phyloP scores from a whole-genome alignment of 2,113 vertebrate genomes.

The Cathartes aura region DNA sequence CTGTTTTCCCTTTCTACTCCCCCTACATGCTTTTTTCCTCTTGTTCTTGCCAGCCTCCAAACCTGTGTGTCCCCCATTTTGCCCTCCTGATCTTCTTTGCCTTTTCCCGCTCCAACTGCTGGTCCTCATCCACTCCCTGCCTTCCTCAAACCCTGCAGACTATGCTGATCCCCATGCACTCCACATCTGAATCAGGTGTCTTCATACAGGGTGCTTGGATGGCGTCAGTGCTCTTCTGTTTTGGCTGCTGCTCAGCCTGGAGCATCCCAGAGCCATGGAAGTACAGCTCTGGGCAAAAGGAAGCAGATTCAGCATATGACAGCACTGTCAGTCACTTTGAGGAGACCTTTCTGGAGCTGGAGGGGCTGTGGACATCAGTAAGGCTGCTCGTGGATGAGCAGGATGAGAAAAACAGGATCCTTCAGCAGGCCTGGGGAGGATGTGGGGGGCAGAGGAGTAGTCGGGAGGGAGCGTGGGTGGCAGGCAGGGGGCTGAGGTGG shows the following conservation, averaged over 20 bases:
- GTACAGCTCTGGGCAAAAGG: background rate
- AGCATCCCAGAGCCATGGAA: background rate
- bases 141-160: background rate
- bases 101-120: background rate
- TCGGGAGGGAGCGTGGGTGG: background rate
- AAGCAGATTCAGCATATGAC: fast-evolving
- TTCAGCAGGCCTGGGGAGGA: background rate
- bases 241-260: background rate
- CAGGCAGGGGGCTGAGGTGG: fast-evolving
- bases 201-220: background rate
- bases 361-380: fast-evolving
- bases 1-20: background rate
- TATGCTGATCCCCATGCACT: background rate
- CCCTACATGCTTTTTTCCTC: background rate
- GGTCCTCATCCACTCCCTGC: background rate
- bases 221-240: background rate
- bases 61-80: fast-evolving
- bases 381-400: background rate
- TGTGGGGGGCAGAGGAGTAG: background rate
- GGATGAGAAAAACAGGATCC: background rate
- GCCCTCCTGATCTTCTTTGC: background rate
- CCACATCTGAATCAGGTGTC: background rate
- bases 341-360: background rate
- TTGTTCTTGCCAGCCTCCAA: background rate
- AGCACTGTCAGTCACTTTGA: background rate